Conservation (phyloP, 1,140 invertebrate species). For the Rhagoletis pomonella region DNA sequence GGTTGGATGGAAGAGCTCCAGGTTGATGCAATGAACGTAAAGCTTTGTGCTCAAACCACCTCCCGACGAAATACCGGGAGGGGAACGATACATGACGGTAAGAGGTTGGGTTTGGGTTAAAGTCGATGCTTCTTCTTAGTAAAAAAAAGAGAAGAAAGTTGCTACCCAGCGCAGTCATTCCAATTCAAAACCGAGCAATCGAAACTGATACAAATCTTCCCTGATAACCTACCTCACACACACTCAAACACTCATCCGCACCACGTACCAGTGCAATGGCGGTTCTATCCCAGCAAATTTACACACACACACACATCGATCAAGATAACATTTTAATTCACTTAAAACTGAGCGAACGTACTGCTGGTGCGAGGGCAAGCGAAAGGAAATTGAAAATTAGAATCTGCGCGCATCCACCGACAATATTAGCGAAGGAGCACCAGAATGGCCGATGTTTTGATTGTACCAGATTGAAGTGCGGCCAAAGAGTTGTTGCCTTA, state of each 20-base stretch:
- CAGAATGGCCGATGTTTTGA: not conserved
- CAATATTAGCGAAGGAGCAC: not conserved
- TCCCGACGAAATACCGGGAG: no score
- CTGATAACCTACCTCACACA: not conserved
- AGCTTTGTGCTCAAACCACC: no score
- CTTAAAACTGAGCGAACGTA: not conserved
- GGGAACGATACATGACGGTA: no score
- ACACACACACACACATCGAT: constrained; percentile 35
- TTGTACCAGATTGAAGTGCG: not conserved
- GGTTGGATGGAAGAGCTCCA: no score
- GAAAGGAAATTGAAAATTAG: constrained; percentile 28
- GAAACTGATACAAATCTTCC: not conserved
- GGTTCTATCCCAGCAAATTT: not conserved
- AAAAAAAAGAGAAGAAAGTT: not conserved
- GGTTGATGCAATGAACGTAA: no score
- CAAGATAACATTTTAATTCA: constrained; percentile 43
- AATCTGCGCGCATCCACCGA: not conserved
- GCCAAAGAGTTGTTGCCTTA: not conserved
- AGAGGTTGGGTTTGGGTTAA: no score
- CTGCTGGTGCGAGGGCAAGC: not conserved
- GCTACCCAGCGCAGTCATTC: not conserved
- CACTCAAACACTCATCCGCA: not conserved
- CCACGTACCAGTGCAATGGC: not conserved
- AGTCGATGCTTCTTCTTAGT: no score
- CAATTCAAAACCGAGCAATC: not conserved